Evolutionary conservation across 2,113 vertebrate genomes (phyloP), one percentile per base, ranked within the genome.

Genomic region (Oxyruncus cristatus): DNA sequence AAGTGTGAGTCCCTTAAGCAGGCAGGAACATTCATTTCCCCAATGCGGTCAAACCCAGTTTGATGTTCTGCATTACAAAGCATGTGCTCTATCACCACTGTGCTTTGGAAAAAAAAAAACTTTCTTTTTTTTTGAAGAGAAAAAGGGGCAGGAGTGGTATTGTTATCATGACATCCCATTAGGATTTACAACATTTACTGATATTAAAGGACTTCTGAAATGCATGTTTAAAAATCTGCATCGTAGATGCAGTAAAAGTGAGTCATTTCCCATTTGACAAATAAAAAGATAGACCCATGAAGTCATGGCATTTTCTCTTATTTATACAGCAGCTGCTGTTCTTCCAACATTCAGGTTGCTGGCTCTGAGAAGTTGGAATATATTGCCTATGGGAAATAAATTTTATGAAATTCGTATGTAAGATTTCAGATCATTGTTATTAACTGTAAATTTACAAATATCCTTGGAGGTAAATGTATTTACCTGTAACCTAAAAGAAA

Each of bases 321-420:
- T 86, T 86, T 93, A 91, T 87, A 93, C 61, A 91, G 85, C 73
- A 93, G 79, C 85, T 94, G 83, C 88, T 96, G 41, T 42, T 95
- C 91, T 71, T 92, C 76, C 66, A 90, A 5, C 59, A 92, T 50
- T 16, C 83, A 92, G 86, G 80, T 70, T 86, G 56, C 91, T 82
- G 52, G 86, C 84, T 75, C 44, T 42, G 79, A 83, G 84, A 66
- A 70, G 85, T 4, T 88, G 74, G 83, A 96, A 93, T 8, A 93
- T 26, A 87, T 87, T 93, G 77, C 96, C 96, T 81, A 66, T 49
- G 95, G 96, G 96, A 97, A 97, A 97, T 95, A 94, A 89, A 87
- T 78, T 47, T 88, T 92, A 95, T 94, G 91, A 92, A 89, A 93
- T 95, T 88, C 9, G 0, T 78, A 94, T 88, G 83, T 86, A 94